Conservation (phyloP, 2,797 vertebrate genomes). For the Harpagifer antarcticus region DNA sequence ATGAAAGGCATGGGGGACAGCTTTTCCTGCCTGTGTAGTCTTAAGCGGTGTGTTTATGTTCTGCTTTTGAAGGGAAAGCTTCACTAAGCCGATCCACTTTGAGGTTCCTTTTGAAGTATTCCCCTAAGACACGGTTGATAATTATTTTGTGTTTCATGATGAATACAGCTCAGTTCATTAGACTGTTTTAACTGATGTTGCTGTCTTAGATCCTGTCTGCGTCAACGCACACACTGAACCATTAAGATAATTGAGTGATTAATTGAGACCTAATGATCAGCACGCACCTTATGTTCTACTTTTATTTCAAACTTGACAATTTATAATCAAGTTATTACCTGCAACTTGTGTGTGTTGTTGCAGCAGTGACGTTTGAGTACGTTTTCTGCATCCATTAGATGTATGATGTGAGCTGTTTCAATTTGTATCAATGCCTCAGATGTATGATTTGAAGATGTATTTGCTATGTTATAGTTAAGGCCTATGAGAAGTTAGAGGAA, state of each 20-base stretch:
- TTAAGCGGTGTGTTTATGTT: slow-evolving; percentile 81
- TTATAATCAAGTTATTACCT: slow-evolving; percentile 70
- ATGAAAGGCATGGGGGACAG: slow-evolving; percentile 82
- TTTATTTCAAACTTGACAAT: slow-evolving; percentile 76
- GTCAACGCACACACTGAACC: slow-evolving; percentile 60
- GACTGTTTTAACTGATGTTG: slow-evolving; percentile 84
- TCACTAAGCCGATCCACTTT: slow-evolving; percentile 82
- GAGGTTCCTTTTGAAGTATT: slow-evolving; percentile 84
- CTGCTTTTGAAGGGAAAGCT: slow-evolving; percentile 81
- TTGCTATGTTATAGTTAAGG: neutral
- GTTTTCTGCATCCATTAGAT: slow-evolving; percentile 25
- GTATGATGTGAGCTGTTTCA: slow-evolving; percentile 17
- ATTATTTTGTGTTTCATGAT: slow-evolving; percentile 85
- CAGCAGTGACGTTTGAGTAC: slow-evolving; percentile 14
- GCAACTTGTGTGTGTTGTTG: slow-evolving; percentile 46
- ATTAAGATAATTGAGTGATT: slow-evolving; percentile 86
- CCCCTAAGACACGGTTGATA: slow-evolving; percentile 82
- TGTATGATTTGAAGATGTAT: slow-evolving; percentile 8
- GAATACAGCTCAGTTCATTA: slow-evolving; percentile 85
- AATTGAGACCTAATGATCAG: slow-evolving; percentile 85
- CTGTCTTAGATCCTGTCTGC: slow-evolving; percentile 79
- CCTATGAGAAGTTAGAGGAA: neutral
- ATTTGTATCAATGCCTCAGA: slow-evolving; percentile 19
- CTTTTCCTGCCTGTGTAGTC: slow-evolving; percentile 78
- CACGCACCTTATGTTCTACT: slow-evolving; percentile 81